Percentiles rank a stretch among this genome's conserved stretches.
phyloP scores from a whole-genome alignment of 2,113 vertebrate species.

The Camelus bactrianus region DNA sequence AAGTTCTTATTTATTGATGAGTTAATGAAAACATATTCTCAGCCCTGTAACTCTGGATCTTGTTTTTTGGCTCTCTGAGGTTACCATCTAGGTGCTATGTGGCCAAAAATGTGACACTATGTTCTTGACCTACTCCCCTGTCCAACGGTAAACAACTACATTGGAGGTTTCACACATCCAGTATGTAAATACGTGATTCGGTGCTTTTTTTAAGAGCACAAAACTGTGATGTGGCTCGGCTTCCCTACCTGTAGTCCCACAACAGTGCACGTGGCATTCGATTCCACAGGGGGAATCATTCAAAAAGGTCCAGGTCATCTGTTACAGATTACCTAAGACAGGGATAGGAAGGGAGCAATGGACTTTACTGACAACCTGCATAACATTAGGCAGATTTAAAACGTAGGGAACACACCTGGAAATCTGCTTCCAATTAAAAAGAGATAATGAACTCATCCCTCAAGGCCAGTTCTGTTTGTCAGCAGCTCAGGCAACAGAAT shows the following conservation, averaged over 20 bases:
- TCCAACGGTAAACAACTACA: not conserved
- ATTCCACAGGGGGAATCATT: constrained; percentile 73
- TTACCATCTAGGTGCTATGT: not conserved
- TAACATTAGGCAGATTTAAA: constrained; percentile 83
- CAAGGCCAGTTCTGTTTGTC: constrained; percentile 88
- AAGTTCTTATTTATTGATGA: not conserved
- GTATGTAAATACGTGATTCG: not conserved
- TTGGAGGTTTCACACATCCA: not conserved
- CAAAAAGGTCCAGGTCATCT: constrained; percentile 77
- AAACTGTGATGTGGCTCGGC: not conserved
- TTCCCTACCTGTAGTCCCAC: not conserved
- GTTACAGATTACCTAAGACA: constrained; percentile 86
- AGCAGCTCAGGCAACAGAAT: constrained; percentile 75
- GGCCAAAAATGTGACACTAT: not conserved
- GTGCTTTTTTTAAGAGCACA: not conserved
- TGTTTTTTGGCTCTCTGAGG: not conserved
- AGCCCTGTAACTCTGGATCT: not conserved
- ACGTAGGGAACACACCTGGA: constrained; percentile 92
- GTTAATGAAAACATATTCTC: not conserved
- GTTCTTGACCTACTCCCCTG: not conserved
- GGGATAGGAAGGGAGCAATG: constrained; percentile 88
- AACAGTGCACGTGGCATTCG: constrained; percentile 63
- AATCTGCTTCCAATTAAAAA: constrained; percentile 93
- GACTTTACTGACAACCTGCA: constrained; percentile 78
- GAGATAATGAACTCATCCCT: constrained; percentile 92